phyloP scores from a whole-genome alignment of 1,140 invertebrate species.

The Euwallacea similis region DNA sequence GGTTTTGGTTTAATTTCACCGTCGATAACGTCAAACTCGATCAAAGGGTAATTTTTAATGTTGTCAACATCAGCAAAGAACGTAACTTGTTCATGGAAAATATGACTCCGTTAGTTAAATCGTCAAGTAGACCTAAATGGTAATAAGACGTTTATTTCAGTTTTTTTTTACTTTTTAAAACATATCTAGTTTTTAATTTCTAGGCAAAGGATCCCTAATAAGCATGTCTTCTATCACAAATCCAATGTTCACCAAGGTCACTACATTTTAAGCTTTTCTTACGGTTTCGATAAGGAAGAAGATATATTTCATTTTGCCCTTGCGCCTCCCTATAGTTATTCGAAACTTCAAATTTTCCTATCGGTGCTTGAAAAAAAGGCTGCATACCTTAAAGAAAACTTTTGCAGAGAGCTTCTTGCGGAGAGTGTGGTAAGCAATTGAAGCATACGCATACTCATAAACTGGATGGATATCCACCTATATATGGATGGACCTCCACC shows the following conservation, averaged over 20 bases:
- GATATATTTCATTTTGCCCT: constrained; percentile 93
- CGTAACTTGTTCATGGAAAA: constrained; percentile 86
- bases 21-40: constrained; percentile 94
- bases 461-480: background rate
- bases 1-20: constrained; percentile 98
- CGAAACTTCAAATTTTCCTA: constrained; percentile 82
- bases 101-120: constrained; percentile 93
- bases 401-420: constrained; percentile 71
- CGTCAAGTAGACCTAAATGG: constrained; percentile 89
- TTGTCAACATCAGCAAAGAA: constrained; percentile 94
- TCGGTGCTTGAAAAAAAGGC: constrained; percentile 70
- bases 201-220: constrained; percentile 82
- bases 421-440: constrained; percentile 66
- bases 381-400: constrained; percentile 52
- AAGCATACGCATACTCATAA: background rate
- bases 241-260: constrained; percentile 88
- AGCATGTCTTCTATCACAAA: constrained; percentile 91
- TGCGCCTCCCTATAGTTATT: constrained; percentile 93
- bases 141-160: constrained; percentile 53
- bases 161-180: background rate
- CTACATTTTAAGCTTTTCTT: constrained; percentile 91
- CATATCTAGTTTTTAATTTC: constrained; percentile 39
- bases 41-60: constrained; percentile 95
- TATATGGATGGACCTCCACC: background rate
- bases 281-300: constrained; percentile 92